Base-by-base conservation (phyloP, 2,113 vertebrate species). In the Centropus bengalensis region DNA sequence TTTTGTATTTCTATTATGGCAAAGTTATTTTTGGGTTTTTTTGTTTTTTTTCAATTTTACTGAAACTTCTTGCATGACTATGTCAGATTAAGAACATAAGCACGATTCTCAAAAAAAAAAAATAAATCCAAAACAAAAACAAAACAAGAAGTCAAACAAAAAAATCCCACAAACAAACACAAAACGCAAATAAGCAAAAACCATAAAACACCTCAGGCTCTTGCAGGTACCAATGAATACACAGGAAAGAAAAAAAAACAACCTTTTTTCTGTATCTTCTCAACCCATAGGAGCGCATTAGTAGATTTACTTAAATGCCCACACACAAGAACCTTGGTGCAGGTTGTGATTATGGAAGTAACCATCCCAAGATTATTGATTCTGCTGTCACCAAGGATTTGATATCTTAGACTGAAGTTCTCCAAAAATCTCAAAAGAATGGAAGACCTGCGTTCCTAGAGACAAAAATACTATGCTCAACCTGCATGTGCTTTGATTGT, bases 231-330 rank as follows among this genome's bases (percentile, higher is more conserved):
- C 33, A 60, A 3, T 12, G 3, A 66, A 83, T 26, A 81, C 3
- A 54, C 28, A 44, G 24, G 24, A 63, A 28, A 36, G 14, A 78
- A 82, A 85, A 85, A 85, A 51, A 7, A 1, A 3, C 16, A 32
- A 59, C 8, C 26, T 96, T 77, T 82, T 75, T 69, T 59, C 45
- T 69, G 14, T 75, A 14, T 60, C 71, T 86, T 70, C 81, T 95
- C 36, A 93, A 84, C 90, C 30, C 70, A 78, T 63, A 67, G 33
- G 11, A 89, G 69, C 64, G 45, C 28, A 45, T 42, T 32, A 64
- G 74, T 64, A 96, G 86, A 93, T 58, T 86, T 85, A 56, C 58
- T 89, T 75, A 68, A 70, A 96, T 19, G n/a, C 32, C 45, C 62
- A 92, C 45, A 40, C 28, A 63, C 33, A 74, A 86, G 54, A 92